phyloP scores from a whole-genome alignment of 2,888 invertebrate species.

The Hydrotaea cyrtoneurina region DNA sequence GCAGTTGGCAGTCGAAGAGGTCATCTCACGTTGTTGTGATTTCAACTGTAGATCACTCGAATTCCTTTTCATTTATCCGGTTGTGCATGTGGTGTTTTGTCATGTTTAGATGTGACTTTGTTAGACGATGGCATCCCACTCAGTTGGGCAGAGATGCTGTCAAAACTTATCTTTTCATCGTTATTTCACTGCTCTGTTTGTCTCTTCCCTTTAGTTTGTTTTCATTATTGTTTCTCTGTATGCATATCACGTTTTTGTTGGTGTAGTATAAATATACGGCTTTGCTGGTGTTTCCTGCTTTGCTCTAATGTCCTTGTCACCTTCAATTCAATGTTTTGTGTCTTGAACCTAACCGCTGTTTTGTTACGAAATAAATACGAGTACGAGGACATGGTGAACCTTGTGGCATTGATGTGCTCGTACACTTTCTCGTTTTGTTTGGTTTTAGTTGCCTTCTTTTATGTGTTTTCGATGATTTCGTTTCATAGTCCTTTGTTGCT shows the following conservation, averaged over 20 bases:
- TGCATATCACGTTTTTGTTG: constrained; percentile 43
- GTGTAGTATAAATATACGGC: background rate
- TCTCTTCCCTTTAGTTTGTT: constrained; percentile 35
- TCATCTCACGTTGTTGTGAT: constrained; percentile 1
- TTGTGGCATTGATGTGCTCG: background rate
- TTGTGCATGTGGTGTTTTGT: constrained; percentile 38
- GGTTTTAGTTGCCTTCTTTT: constrained; percentile 23
- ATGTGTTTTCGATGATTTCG: constrained; percentile 38
- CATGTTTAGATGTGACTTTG: constrained; percentile 29
- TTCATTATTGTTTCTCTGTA: constrained; percentile 29
- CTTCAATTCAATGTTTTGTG: constrained; percentile 45
- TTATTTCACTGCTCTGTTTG: background rate
- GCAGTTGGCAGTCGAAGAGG: background rate
- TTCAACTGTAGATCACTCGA: constrained; percentile 46
- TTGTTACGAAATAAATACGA: background rate
- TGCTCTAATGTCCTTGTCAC: constrained; percentile 49
- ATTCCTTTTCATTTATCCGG: constrained; percentile 43
- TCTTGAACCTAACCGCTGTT: constrained; percentile 34
- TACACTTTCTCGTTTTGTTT: constrained; percentile 9
- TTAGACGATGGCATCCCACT: constrained; percentile 4
- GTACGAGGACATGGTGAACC: background rate
- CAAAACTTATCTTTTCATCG: constrained; percentile 71
- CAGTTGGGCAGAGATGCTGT: constrained; percentile 64
- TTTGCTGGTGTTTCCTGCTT: constrained; percentile 38
- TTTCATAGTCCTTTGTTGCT: constrained; percentile 27